Evolutionary conservation across 2,113 vertebrate species (phyloP), one percentile per base, ranked within the genome.

Genomic region (Hippocampus abdominalis): DNA sequence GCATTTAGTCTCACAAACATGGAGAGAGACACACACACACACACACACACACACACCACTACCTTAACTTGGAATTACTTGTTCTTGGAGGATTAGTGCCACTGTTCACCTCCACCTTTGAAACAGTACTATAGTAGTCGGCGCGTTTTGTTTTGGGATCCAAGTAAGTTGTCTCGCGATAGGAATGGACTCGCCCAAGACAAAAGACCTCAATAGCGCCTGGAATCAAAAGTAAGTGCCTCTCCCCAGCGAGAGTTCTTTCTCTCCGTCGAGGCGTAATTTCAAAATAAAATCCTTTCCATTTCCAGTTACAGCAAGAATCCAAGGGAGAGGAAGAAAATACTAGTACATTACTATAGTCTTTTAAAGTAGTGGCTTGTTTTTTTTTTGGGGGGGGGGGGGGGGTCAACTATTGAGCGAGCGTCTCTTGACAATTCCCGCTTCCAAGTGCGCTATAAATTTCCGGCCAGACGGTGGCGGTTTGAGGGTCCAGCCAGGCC

Each of bases 31-130:
- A 72, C 70, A 62, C 40, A 59, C 60, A 71, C 68, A 72, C 27
- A 59, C 60, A 49, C 64, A 73, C 70, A 57, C 51, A 66, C 53
- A 27, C 63, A 39, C 15, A 44, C 3, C 16, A 54, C 70, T 72
- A 82, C 84, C 81, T 81, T 81, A 79, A 76, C 74, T 72, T 74
- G 70, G 77, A 36, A 68, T 61, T 51, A 63, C 73, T 74, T 79
- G 80, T 84, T 85, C 81, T 77, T 15, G 53, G 27, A 66, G 73
- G 44, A 73, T 86, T 84, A 86, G 76, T 64, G 64, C 36, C 42
- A 64, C 36, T 23, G 75, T 77, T 75, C 74, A 73, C 68, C 70
- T 83, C 54, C 67, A 80, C 72, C 64, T 76, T 74, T 75, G 68
- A 78, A 78, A 68, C 72, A 39, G 27, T 76, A 61, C 66, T 63